Evolutionary conservation across 2,888 invertebrate genomes (phyloP), one percentile per base, ranked within the genome.

Genomic region (Congeria kusceri): DNA sequence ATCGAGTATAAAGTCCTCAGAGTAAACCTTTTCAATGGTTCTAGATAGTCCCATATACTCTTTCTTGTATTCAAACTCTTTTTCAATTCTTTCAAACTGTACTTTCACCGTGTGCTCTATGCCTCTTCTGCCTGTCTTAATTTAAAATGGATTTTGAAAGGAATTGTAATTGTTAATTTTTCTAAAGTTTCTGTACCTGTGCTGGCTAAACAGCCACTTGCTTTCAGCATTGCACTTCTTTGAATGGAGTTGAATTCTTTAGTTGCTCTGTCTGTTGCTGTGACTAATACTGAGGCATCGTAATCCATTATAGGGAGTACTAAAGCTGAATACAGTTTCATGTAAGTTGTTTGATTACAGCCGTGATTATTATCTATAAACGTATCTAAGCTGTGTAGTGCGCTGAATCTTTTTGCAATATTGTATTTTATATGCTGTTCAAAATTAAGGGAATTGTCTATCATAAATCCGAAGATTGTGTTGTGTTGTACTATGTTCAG

Each of bases 111-210:
- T 58, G 7, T 58, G 7, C 20, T 68, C 68, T 32, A n/a, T 46
- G 28, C 59, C 23, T 67, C 39, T 39, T 57, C 39, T 32, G 57
- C 57, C 15, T 67, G 49, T 29, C 57, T 67, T 67, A 59, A 15
- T 20, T 47, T 61, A 20, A 68, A 23, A 27, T 59, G 59, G 23
- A 68, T 56, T 25, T 71, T 62, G 11, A 65, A 46, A 29, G 59
- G 65, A 46, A 56, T 3, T 4, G 57, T 58, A 15, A 65, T 72
- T 3, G 66, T 66, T 1, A 66, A 29, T 13, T 66, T 18, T 32
- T 73, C 62, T 5, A 73, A 27, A n/a, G 56, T 25, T 5, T 73
- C 67, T 47, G 73, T 73, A 49, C 61, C 47, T n/a, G 66, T 66
- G 3, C 53, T 61, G 0, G 13, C 9, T 32, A 73, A 9, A 27